phyloP scores from a whole-genome alignment of 2,797 vertebrate genomes.

The Odontamblyopus rebecca region DNA sequence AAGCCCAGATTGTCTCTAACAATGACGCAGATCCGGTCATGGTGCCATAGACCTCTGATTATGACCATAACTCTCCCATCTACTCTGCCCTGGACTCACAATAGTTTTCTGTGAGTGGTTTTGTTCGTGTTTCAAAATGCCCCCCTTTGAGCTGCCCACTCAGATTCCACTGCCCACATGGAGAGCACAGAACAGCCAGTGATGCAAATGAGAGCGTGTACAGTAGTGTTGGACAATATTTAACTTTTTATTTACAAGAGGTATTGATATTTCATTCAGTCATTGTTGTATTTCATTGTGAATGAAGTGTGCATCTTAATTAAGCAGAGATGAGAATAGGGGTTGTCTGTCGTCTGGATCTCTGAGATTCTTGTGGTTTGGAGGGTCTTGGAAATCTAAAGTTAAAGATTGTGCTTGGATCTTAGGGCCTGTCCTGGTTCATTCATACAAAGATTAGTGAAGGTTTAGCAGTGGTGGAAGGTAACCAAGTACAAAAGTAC shows the following conservation, averaged over 20 bases:
- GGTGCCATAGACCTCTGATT: slow-evolving; percentile 35
- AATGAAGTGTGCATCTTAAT: neutral
- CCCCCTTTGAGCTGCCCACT: slow-evolving; percentile 66
- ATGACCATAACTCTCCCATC: slow-evolving; percentile 45
- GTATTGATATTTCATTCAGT: neutral
- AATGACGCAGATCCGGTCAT: slow-evolving; percentile 23
- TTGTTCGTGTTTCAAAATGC: slow-evolving; percentile 56
- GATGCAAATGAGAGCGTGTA: neutral
- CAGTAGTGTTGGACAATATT: neutral
- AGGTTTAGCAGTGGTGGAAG: too few relatives aligned
- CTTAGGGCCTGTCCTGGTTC: too few relatives aligned
- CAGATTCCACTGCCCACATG: slow-evolving; percentile 67
- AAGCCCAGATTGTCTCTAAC: slow-evolving; percentile 16
- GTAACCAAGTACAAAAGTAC: too few relatives aligned
- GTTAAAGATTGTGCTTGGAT: too few relatives aligned
- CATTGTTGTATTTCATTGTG: neutral
- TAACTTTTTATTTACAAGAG: neutral
- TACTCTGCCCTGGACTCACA: slow-evolving; percentile 41
- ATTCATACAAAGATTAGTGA: too few relatives aligned
- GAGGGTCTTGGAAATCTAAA: too few relatives aligned
- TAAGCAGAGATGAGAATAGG: too few relatives aligned
- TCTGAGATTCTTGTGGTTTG: too few relatives aligned
- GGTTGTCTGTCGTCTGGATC: neutral
- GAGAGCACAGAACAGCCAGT: slow-evolving; percentile 26
- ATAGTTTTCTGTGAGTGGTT: slow-evolving; percentile 49